phyloP scores from a whole-genome alignment of 1,140 invertebrate species.

The Halesus radiatus region DNA sequence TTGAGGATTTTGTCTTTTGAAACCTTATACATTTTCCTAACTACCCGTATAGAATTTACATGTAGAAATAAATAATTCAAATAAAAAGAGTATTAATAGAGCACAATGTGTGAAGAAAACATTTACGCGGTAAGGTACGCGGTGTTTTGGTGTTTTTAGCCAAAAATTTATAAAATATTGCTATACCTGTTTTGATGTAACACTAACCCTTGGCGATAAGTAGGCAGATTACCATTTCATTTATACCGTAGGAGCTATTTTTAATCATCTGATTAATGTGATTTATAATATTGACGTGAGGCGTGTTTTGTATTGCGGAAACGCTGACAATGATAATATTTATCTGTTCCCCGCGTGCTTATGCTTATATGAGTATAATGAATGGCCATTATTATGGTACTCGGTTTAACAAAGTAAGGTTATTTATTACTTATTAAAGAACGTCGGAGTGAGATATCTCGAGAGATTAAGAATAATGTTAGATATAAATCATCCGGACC shows the following conservation, averaged over 20 bases:
- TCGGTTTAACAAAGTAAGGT: neutral
- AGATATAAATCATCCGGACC: neutral
- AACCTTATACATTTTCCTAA: no score
- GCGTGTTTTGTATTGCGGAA: slow-evolving; percentile 14
- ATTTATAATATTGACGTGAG: slow-evolving; percentile 10
- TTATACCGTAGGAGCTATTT: neutral
- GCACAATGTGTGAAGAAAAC: no score
- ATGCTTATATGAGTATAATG: neutral
- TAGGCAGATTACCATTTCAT: no score
- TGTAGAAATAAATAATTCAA: no score
- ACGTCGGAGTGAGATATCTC: neutral
- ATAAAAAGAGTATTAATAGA: no score
- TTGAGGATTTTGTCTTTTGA: no score
- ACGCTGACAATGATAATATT: slow-evolving; percentile 25
- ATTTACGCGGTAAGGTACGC: no score
- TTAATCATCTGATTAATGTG: slow-evolving; percentile 29
- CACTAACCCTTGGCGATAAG: no score
- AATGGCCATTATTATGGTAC: slow-evolving; percentile 19
- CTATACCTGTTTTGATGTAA: no score
- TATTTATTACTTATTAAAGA: slow-evolving; percentile 31
- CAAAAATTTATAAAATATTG: no score
- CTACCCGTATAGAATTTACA: no score
- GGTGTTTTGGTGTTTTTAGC: no score
- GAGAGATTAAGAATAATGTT: neutral
- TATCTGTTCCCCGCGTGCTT: slow-evolving; percentile 2